Evolutionary conservation across 2,888 invertebrate species (phyloP).

Genomic region (Perizoma affinitatum): DNA sequence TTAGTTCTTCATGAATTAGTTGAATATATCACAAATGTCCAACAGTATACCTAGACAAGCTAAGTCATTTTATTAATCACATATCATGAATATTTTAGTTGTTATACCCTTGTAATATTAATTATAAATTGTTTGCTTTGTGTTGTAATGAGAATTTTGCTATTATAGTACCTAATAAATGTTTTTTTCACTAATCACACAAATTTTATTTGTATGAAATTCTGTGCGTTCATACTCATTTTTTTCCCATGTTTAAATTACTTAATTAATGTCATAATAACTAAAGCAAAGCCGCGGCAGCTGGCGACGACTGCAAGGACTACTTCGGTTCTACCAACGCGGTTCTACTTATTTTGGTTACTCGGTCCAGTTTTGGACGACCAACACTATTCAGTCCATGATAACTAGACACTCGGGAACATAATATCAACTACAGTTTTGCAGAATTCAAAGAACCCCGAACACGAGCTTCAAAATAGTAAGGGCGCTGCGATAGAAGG

Average conservation of each 20-base stretch:
- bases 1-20: conserved; percentile 50
- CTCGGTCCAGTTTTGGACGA: too few species aligned
- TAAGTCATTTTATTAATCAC: conserved; percentile 79
- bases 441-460: too few species aligned
- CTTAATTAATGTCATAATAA: not conserved
- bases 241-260: not conserved
- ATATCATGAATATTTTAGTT: conserved; percentile 78
- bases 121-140: conserved; percentile 77
- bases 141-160: conserved; percentile 76
- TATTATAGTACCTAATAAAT: conserved; percentile 74
- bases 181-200: conserved; percentile 55
- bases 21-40: conserved; percentile 52
- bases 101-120: conserved; percentile 68
- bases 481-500: too few species aligned
- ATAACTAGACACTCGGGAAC: too few species aligned
- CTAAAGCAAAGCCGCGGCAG: too few species aligned
- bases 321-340: too few species aligned
- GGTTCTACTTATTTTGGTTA: too few species aligned
- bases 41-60: conserved; percentile 60
- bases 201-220: not conserved
- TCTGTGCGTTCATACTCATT: too few species aligned
- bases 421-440: too few species aligned
- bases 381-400: too few species aligned
- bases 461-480: too few species aligned
- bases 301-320: too few species aligned